phyloP scores from a whole-genome alignment of 1,140 invertebrate genomes.

The Orchestia grillus region DNA sequence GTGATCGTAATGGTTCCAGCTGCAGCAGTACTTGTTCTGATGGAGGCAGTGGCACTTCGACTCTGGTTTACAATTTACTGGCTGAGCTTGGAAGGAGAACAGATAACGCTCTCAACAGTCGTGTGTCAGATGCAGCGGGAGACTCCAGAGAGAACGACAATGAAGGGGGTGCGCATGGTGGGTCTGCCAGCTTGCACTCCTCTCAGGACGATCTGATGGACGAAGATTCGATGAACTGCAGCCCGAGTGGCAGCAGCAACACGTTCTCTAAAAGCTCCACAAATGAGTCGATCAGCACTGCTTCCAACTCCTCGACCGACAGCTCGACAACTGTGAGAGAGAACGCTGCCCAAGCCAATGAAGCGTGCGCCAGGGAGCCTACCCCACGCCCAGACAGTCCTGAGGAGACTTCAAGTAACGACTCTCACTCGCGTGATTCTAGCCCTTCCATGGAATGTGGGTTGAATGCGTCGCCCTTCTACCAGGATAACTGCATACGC shows the following conservation, averaged over 20 bases:
- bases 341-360: background rate
- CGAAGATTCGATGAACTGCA: background rate
- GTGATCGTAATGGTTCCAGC: background rate
- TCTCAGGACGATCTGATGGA: constrained; percentile 27
- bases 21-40: background rate
- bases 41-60: background rate
- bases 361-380: background rate
- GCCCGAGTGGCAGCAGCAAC: background rate
- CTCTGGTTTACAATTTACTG: constrained; percentile 34
- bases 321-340: constrained; percentile 39
- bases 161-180: background rate
- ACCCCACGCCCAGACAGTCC: background rate
- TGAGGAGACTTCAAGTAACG: background rate
- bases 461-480: background rate
- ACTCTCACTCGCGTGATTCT: background rate
- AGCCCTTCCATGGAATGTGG: background rate
- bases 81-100: constrained; percentile 31
- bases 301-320: constrained; percentile 22
- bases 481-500: background rate
- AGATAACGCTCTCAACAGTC: constrained; percentile 28
- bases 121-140: background rate
- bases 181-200: background rate
- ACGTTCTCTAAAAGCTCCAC: constrained; percentile 30
- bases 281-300: constrained; percentile 33
- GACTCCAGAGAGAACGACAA: constrained; percentile 1